Base-by-base conservation (phyloP, 2,888 invertebrate genomes). In the Cryptophagus acutangulus region DNA sequence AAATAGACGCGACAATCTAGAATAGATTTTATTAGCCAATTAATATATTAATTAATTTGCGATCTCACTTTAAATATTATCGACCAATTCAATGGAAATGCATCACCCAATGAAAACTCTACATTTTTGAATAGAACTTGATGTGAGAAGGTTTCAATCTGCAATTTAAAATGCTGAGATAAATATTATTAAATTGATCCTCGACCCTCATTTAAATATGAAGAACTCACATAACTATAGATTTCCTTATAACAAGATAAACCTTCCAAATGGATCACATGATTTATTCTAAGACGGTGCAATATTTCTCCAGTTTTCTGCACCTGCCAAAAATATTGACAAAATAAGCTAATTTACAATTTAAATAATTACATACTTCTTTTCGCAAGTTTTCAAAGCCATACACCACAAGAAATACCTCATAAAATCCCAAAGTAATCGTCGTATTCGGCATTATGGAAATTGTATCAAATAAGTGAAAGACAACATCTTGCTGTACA, bases 121-220 rank as follows among this genome's bases (percentile, higher is more conserved):
- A n/a, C 12, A 4, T 13, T 15, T 31, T 31, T 31, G 14, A 31
- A 31, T 4, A 15, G 3, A 31, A 31, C 9, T 31, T 31, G 31
- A 3, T 3, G 12, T 3, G 31, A 31, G 14, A 31, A 31, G 5
- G 31, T 31, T 31, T 31, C 31, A 16, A 31, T 31, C 31, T 31
- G 16, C 13, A 31, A 31, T 5, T 15, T 3, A 20, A 20, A 20
- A 20, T 20, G n/a, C n/a, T n/a, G n/a, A n/a, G n/a, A n/a, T n/a
- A n/a, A n/a, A n/a, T n/a, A n/a, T n/a, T n/a, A n/a, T n/a, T n/a
- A n/a, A n/a, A n/a, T n/a, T n/a, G n/a, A n/a, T n/a, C n/a, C n/a
- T n/a, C n/a, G n/a, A n/a, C n/a, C n/a, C n/a, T n/a, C n/a, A n/a
- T n/a, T n/a, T n/a, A 6, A n/a, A 20, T n/a, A 20, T 8, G 6